phyloP scores from a whole-genome alignment of 92 coral and sea anemone species.

The Pocillopora meandrina region DNA sequence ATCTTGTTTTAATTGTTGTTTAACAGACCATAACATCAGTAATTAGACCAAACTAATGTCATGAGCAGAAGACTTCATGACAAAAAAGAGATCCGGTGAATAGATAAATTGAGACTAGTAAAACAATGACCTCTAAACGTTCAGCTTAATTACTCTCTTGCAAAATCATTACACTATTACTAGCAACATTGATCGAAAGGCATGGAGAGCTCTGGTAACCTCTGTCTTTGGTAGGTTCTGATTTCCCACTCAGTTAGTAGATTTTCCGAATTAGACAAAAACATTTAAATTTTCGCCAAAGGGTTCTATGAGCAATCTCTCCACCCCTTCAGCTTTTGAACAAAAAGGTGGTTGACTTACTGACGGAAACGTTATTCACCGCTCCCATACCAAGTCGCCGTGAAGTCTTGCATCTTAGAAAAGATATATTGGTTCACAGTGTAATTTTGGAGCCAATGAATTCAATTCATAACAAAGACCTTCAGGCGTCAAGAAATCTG shows the following conservation, averaged over 20 bases:
- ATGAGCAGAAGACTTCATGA: not conserved
- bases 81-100: conserved; percentile 1
- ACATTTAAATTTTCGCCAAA: not conserved
- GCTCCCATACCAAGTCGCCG: not conserved
- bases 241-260: too few relatives aligned
- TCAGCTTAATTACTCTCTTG: too few relatives aligned
- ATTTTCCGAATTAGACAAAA: too few relatives aligned
- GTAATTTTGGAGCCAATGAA: not conserved
- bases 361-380: not conserved
- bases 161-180: too few relatives aligned
- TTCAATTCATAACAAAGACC: too few relatives aligned
- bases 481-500: too few relatives aligned
- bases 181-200: not conserved
- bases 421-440: not conserved
- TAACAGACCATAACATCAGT: not conserved
- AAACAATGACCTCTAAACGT: too few relatives aligned
- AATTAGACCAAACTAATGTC: not conserved
- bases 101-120: not conserved
- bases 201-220: conserved; percentile 2
- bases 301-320: not conserved
- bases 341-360: not conserved
- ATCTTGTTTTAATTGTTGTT: not conserved
- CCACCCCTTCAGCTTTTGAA: not conserved
- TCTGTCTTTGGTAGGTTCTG: not conserved
- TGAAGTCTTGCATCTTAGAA: not conserved